phyloP scores from a whole-genome alignment of 1,140 invertebrate genomes.

The Drosophila sproati region DNA sequence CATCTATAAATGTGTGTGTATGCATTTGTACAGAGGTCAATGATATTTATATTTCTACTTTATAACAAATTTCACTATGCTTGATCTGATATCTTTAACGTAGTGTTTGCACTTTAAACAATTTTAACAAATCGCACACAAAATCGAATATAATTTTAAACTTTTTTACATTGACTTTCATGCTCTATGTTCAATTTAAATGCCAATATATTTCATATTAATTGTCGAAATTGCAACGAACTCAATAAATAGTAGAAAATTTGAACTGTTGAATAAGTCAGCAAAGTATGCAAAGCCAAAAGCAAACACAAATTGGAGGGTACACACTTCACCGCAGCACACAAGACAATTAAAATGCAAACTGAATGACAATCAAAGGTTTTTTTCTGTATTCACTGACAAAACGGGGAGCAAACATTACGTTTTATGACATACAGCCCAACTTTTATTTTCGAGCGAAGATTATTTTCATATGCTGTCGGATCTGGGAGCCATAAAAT shows the following conservation, averaged over 20 bases:
- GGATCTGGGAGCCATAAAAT: constrained; percentile 57
- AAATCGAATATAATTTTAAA: not conserved
- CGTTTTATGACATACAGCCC: constrained; percentile 31
- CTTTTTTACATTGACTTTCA: no score
- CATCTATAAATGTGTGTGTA: no score
- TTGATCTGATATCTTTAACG: no score
- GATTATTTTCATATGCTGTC: constrained; percentile 48
- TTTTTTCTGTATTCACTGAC: constrained; percentile 13
- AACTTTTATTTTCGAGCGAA: constrained; percentile 29
- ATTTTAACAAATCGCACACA: no score
- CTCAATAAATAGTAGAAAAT: not conserved
- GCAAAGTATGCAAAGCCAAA: not conserved
- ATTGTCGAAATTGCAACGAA: not conserved
- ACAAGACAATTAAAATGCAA: constrained; percentile 31
- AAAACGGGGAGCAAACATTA: constrained; percentile 28
- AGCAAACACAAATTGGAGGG: not conserved
- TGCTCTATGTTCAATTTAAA: no score
- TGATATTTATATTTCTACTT: no score
- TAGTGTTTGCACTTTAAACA: no score
- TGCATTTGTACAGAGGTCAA: no score
- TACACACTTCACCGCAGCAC: not conserved
- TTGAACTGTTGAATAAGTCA: not conserved
- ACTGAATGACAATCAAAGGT: constrained; percentile 1
- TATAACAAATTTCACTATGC: no score
- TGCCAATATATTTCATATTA: not conserved